Conservation (phyloP, 2,797 vertebrate species). For the Iguana delicatissima region DNA sequence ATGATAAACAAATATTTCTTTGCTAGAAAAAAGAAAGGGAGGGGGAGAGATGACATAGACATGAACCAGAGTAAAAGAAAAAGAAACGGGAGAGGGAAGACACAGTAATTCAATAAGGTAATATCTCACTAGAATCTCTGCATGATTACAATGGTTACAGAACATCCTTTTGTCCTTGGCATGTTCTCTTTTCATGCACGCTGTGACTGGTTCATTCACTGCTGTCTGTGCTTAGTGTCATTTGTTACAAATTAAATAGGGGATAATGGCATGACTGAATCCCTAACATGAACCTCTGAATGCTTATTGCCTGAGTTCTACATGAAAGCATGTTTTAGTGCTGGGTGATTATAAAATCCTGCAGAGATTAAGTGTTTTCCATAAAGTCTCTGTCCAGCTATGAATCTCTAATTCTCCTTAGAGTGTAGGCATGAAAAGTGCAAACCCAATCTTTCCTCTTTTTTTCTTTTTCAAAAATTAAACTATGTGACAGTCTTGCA, state of each 20-base stretch:
- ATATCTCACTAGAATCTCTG: conserved; percentile 14
- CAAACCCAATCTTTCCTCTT: conserved; percentile 26
- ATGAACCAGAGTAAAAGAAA: background rate
- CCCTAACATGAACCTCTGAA: conserved; percentile 6
- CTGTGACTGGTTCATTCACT: conserved; percentile 56
- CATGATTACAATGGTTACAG: conserved; percentile 13
- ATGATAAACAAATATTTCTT: background rate
- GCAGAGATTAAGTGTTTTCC: conserved; percentile 5
- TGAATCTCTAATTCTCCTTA: conserved; percentile 1
- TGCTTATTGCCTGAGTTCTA: background rate
- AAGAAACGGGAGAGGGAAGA: no score
- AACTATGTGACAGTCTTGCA: background rate
- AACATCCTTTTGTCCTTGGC: conserved; percentile 41
- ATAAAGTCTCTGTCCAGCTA: background rate
- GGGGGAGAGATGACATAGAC: background rate
- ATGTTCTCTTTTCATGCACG: conserved; percentile 28
- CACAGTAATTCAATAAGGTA: background rate
- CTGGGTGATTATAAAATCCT: conserved; percentile 7
- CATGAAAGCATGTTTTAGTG: conserved; percentile 30
- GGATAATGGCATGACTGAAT: conserved; percentile 51
- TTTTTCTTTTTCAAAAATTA: conserved; percentile 23
- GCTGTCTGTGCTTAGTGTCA: conserved; percentile 32
- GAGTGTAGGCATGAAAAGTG: background rate
- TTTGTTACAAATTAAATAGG: conserved; percentile 51
- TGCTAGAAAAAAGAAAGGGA: conserved; percentile 12